Conservation (phyloP, 2,797 vertebrate species). For the Gymnodraco acuticeps region DNA sequence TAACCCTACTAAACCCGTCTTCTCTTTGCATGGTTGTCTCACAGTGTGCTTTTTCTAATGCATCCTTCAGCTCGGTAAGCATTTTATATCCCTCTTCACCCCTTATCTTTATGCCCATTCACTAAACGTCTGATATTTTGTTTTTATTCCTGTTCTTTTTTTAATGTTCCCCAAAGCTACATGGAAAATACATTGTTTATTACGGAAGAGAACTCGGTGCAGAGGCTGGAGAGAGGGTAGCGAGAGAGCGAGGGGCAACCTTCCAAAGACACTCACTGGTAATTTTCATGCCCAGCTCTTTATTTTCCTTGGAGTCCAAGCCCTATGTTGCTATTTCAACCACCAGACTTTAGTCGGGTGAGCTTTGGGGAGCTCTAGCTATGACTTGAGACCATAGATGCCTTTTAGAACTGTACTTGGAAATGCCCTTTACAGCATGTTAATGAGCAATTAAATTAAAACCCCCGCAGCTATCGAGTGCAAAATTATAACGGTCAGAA, state of each 20-base stretch:
- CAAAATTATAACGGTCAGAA: constrained; percentile 67
- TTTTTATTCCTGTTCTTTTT: constrained; percentile 51
- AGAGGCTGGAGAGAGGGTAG: constrained; percentile 58
- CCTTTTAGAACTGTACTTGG: constrained; percentile 47
- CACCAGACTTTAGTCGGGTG: constrained; percentile 59
- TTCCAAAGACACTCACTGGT: constrained; percentile 78
- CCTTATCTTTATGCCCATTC: constrained; percentile 40
- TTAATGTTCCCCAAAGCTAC: constrained; percentile 70
- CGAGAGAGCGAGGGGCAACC: constrained; percentile 55
- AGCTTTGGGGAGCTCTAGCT: constrained; percentile 55
- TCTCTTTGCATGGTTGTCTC: constrained; percentile 51
- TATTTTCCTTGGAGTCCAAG: constrained; percentile 81
- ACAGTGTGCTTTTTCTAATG: constrained; percentile 40
- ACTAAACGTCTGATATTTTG: constrained; percentile 56
- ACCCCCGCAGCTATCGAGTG: constrained; percentile 57
- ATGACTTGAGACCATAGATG: constrained; percentile 57
- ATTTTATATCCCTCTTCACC: constrained; percentile 27
- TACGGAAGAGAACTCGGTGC: constrained; percentile 65
- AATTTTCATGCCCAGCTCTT: constrained; percentile 71
- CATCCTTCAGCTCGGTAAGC: constrained; percentile 32
- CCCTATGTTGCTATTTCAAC: constrained; percentile 72
- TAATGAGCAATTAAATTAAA: constrained; percentile 57
- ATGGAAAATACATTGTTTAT: constrained; percentile 78
- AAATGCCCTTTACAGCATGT: constrained; percentile 53
- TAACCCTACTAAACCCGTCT: constrained; percentile 41